A percentile compares a stretch with the other conserved stretches of the same genome.
Conservation (phyloP, 2,113 vertebrate species). For the Oreochromis tanganicae region DNA sequence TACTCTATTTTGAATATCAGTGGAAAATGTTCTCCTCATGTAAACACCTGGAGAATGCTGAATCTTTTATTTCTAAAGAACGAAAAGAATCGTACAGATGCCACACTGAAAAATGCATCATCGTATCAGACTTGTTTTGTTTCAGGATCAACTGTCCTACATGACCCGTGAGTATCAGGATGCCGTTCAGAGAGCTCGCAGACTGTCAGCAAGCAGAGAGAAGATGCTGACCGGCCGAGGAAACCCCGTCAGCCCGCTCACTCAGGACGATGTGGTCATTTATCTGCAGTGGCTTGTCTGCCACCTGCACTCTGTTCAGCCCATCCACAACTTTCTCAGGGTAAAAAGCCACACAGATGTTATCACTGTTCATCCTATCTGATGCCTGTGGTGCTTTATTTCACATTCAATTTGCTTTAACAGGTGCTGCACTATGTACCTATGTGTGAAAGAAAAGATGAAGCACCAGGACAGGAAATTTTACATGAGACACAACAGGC, state of each 20-base stretch:
- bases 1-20: background rate
- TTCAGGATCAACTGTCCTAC: slow-evolving; percentile 61
- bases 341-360: slow-evolving; percentile 32
- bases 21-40: background rate
- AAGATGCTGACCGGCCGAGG: slow-evolving; percentile 62
- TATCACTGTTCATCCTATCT: background rate
- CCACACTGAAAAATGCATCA: background rate
- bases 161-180: slow-evolving; percentile 70
- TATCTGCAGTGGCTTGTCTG: slow-evolving; percentile 72
- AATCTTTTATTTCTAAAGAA: background rate
- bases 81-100: background rate
- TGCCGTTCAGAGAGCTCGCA: slow-evolving; percentile 66
- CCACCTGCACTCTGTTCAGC: slow-evolving; percentile 68
- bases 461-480: background rate
- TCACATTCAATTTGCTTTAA: background rate
- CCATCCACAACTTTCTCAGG: slow-evolving; percentile 66
- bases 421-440: slow-evolving; percentile 74
- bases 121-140: background rate
- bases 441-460: slow-evolving; percentile 49
- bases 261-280: slow-evolving; percentile 68
- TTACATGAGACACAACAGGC: background rate
- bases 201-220: slow-evolving; percentile 64
- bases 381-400: background rate
- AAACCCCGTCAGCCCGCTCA: slow-evolving; percentile 43
- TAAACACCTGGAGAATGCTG: background rate